phyloP scores from a whole-genome alignment of 2,888 invertebrate genomes.

The Agrochola macilenta region DNA sequence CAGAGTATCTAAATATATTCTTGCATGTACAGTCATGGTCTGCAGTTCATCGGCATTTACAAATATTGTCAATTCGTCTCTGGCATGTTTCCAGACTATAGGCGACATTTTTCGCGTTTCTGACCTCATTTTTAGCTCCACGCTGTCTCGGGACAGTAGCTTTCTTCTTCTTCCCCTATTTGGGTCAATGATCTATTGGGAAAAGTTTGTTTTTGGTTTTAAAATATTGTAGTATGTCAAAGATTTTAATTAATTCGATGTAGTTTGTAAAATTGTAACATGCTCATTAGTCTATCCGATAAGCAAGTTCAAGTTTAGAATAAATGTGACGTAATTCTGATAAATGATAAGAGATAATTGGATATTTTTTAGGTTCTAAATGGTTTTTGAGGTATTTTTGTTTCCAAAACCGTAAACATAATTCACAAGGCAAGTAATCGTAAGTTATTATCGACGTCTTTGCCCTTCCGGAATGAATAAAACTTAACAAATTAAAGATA shows the following conservation, averaged over 20 bases:
- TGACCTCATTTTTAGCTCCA: conserved; percentile 82
- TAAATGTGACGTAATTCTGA: neutral
- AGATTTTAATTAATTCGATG: neutral
- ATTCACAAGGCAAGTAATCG: neutral
- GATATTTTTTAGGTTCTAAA: neutral
- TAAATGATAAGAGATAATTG: conserved; percentile 13
- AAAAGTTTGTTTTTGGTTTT: conserved; percentile 16
- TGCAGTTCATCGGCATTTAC: conserved; percentile 79
- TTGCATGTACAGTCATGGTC: conserved; percentile 69
- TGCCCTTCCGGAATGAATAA: neutral
- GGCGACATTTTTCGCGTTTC: conserved; percentile 82
- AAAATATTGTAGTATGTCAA: neutral
- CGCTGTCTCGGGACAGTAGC: conserved; percentile 77
- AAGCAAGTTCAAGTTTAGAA: conserved; percentile 17
- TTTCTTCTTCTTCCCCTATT: conserved; percentile 63
- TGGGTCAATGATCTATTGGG: conserved; percentile 67
- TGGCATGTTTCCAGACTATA: conserved; percentile 80
- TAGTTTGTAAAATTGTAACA: neutral
- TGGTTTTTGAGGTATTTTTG: neutral
- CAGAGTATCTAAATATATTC: conserved; percentile 67
- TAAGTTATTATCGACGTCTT: neutral
- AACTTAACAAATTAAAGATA: conserved; percentile 13
- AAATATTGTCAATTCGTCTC: conserved; percentile 70
- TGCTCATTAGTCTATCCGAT: conserved; percentile 31
- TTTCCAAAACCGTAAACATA: neutral